A percentile compares a stretch with the other conserved stretches of the same genome.
These are phyloP conservation scores for Hemibagrus guttatus DNA, from an alignment of 2,797 vertebrate species.

Conservation along the genomic window DNA sequence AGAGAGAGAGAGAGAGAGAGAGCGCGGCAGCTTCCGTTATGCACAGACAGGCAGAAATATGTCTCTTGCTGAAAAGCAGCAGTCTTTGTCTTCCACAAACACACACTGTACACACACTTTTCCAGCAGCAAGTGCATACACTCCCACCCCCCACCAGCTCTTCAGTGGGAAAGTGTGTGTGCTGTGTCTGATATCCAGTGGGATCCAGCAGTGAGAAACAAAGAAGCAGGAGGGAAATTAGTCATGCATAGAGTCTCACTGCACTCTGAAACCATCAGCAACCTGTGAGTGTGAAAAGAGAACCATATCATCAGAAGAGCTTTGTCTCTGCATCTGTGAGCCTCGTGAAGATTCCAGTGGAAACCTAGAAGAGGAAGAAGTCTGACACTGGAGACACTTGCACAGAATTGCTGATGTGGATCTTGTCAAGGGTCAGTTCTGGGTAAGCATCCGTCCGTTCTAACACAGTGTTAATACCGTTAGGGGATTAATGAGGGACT, in stretches of 20 bases:
- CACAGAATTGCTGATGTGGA: constrained; percentile 14
- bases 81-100: constrained; percentile 31
- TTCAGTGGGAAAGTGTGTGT: constrained; percentile 34
- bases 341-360: constrained; percentile 29
- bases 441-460: constrained; percentile 20
- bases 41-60: constrained; percentile 50
- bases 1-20: neutral
- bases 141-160: constrained; percentile 41
- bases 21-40: constrained; percentile 25
- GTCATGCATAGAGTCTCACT: constrained; percentile 13
- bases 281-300: constrained; percentile 6
- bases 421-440: neutral
- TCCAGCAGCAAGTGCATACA: constrained; percentile 45
- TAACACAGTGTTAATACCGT: neutral
- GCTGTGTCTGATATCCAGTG: constrained; percentile 41
- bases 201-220: constrained; percentile 53
- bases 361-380: constrained; percentile 10
- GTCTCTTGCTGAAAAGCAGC: constrained; percentile 45
- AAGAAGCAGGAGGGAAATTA: constrained; percentile 35
- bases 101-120: constrained; percentile 42
- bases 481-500: neutral
- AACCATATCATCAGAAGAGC: neutral
- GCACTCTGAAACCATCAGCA: constrained; percentile 15
- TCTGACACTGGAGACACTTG: constrained; percentile 8
- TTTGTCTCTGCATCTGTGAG: neutral